Conservation (phyloP, 1,140 invertebrate species). For the Rhynchophorus ferrugineus region DNA sequence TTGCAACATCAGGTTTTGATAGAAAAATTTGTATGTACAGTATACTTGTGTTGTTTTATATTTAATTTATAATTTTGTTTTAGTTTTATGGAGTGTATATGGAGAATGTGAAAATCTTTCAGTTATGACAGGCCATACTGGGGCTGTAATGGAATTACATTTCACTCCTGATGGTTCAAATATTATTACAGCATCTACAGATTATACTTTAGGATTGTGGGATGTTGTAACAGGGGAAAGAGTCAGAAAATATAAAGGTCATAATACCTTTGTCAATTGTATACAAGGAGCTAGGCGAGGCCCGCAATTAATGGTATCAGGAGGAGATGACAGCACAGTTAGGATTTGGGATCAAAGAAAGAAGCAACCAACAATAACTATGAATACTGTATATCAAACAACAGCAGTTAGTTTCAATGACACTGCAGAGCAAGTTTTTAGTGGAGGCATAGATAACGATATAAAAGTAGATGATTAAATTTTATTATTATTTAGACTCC, state of each 20-base stretch:
- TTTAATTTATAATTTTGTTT: conserved; percentile 33
- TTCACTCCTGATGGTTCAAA: conserved; percentile 90
- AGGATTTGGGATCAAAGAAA: conserved; percentile 86
- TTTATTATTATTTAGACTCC: background rate
- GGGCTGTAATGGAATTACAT: conserved; percentile 93
- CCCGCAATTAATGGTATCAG: conserved; percentile 83
- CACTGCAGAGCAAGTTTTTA: conserved; percentile 83
- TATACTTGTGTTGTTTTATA: background rate
- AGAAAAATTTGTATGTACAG: conserved; percentile 83
- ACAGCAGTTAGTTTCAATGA: conserved; percentile 93
- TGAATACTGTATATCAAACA: conserved; percentile 80
- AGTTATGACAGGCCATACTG: conserved; percentile 86
- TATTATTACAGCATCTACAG: conserved; percentile 89
- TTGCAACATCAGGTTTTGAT: conserved; percentile 95
- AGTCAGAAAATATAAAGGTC: conserved; percentile 85
- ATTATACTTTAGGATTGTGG: conserved; percentile 93
- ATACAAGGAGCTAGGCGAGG: conserved; percentile 76
- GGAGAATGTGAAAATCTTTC: conserved; percentile 97
- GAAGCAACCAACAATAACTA: conserved; percentile 63
- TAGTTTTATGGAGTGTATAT: conserved; percentile 95
- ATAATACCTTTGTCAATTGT: conserved; percentile 83
- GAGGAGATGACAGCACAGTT: conserved; percentile 91
- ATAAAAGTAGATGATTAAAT: conserved; percentile 61
- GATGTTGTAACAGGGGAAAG: conserved; percentile 81
- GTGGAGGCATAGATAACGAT: conserved; percentile 95